Evolutionary conservation across 2,113 vertebrate genomes (phyloP).

Genomic region (Pao palembangensis): DNA sequence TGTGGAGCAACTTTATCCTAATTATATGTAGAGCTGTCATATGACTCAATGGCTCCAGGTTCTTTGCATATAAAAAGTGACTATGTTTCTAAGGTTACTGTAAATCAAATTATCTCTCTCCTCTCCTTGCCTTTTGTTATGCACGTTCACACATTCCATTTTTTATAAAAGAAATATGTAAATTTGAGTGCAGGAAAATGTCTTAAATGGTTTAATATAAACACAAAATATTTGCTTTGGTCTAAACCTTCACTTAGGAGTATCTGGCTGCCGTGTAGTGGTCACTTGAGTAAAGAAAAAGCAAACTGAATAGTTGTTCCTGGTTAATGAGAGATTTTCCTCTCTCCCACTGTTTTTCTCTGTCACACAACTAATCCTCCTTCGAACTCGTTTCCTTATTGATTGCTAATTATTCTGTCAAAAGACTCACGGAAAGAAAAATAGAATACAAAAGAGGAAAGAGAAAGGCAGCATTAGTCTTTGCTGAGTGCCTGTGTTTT

Average conservation of each 20-base stretch:
- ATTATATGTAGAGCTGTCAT: constrained; percentile 40
- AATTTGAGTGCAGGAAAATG: neutral
- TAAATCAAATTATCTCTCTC: no score
- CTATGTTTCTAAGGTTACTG: no score
- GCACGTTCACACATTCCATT: no score
- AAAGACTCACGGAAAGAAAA: constrained; percentile 42
- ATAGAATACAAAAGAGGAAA: constrained; percentile 32
- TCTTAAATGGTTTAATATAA: neutral
- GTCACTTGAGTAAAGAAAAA: neutral
- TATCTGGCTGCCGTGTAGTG: no score
- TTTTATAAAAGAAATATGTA: no score
- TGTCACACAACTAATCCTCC: neutral
- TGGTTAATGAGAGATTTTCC: constrained; percentile 22
- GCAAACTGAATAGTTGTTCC: constrained; percentile 26
- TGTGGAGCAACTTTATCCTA: constrained; percentile 35
- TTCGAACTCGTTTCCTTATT: constrained; percentile 17
- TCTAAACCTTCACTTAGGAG: neutral
- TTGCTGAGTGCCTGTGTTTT: constrained; percentile 56
- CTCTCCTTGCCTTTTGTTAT: neutral
- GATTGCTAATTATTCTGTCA: constrained; percentile 56
- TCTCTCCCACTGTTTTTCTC: neutral
- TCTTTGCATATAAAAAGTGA: neutral
- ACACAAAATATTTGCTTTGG: neutral
- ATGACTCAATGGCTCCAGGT: constrained; percentile 33
- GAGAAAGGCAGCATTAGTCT: constrained; percentile 62